Evolutionary conservation across 2,888 invertebrate genomes (phyloP).

Genomic region (Crioceris asparagi): DNA sequence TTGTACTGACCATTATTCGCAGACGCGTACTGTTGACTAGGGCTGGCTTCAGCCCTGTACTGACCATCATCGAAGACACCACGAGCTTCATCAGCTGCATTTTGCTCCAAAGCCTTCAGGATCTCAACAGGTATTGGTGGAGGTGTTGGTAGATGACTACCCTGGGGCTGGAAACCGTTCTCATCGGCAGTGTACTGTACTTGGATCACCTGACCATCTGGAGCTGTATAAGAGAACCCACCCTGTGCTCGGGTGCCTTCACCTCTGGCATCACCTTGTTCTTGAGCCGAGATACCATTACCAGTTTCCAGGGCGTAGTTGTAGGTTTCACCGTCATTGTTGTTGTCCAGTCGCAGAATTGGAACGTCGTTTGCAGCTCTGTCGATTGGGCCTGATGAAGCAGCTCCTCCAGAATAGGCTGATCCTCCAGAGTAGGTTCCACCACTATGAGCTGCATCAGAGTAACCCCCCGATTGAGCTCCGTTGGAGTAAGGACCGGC

Average conservation of each 20-base stretch:
- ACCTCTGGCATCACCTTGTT: constrained; percentile 17
- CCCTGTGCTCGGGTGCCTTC: constrained; percentile 28
- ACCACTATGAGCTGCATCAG: too few relatives aligned
- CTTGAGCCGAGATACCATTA: constrained; percentile 41
- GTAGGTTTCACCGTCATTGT: constrained; percentile 29
- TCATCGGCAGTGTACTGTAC: constrained; percentile 44
- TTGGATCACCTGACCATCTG: constrained; percentile 26
- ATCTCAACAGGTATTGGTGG: constrained; percentile 50
- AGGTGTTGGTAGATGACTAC: constrained; percentile 47
- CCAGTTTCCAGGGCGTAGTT: constrained; percentile 44
- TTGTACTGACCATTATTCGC: constrained; percentile 8
- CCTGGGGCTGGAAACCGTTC: constrained; percentile 44
- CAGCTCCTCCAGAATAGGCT: too few relatives aligned
- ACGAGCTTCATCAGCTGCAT: constrained; percentile 23
- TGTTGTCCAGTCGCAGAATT: constrained; percentile 28
- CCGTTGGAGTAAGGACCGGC: background rate
- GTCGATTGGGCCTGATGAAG: constrained; percentile 12
- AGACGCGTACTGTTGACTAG: background rate
- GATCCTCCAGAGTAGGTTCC: too few relatives aligned
- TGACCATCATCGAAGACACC: constrained; percentile 22
- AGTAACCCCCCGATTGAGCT: too few relatives aligned
- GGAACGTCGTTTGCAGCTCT: constrained; percentile 20
- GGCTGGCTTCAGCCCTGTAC: constrained; percentile 10
- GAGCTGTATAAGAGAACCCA: constrained; percentile 29
- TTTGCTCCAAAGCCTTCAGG: constrained; percentile 31